Percentiles rank a stretch among this genome's conserved stretches.
Conservation (phyloP, 2,113 vertebrate species). For the Perca schrenkii region DNA sequence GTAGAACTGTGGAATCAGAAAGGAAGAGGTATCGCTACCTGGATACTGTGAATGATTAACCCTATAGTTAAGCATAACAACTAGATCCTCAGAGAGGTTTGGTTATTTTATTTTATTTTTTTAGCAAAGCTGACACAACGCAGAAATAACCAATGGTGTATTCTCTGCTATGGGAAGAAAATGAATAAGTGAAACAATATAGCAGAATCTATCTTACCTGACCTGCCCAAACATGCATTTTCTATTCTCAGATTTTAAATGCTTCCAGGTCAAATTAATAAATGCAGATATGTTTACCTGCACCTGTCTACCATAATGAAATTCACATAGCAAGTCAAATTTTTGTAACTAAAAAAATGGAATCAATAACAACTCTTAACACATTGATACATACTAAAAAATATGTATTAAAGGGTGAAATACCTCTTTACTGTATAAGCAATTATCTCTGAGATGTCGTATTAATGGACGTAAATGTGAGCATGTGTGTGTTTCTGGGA, state of each 20-base stretch:
- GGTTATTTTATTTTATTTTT: background rate
- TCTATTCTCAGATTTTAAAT: background rate
- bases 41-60: background rate
- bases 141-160: background rate
- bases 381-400: too few relatives aligned
- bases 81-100: background rate
- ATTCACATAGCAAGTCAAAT: background rate
- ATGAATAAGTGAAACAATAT: background rate
- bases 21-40: background rate
- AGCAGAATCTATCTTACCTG: background rate
- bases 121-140: background rate
- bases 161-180: background rate
- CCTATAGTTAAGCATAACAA: background rate
- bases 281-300: background rate
- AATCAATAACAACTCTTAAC: background rate
- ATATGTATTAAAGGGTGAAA: conserved; percentile 46
- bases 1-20: conserved; percentile 6
- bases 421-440: conserved; percentile 50
- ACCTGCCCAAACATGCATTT: background rate
- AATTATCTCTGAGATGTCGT: background rate
- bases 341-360: background rate
- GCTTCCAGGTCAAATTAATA: background rate
- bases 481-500: conserved; percentile 76
- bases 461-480: conserved; percentile 20
- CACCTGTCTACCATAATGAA: background rate